A percentile compares a stretch with the other conserved stretches of the same genome.
Evolutionary conservation across 2,113 vertebrate species (phyloP).

Genomic region (Fregetta grallaria): DNA sequence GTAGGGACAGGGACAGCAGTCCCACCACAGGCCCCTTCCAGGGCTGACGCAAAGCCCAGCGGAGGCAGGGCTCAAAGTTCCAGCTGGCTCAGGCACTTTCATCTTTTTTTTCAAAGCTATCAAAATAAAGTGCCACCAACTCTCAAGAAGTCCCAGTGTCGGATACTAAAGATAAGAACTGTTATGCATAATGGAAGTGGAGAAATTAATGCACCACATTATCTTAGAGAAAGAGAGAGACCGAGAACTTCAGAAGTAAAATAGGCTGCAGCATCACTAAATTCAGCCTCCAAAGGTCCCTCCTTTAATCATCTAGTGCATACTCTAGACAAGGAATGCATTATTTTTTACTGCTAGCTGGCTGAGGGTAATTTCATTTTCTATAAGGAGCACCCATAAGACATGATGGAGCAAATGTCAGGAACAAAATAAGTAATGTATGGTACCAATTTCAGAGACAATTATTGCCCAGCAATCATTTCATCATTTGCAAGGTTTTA

Average conservation of each 20-base stretch:
- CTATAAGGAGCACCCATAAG: neutral
- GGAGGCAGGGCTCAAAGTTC: neutral
- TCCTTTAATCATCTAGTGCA: neutral
- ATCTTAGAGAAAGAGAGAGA: neutral
- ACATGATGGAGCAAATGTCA: neutral
- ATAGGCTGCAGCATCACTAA: neutral
- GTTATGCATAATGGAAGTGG: neutral
- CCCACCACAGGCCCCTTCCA: neutral
- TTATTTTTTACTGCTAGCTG: neutral
- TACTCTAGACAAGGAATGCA: neutral
- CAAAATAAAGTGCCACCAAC: neutral
- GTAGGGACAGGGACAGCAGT: neutral
- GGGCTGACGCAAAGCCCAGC: neutral
- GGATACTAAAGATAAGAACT: neutral
- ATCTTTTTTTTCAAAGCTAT: neutral
- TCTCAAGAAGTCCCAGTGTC: neutral
- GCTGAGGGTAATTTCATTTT: neutral
- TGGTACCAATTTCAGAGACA: neutral
- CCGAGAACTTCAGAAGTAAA: neutral
- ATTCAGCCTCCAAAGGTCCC: neutral
- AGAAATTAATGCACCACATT: neutral
- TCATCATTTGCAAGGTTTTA: neutral
- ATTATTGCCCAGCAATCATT: slow-evolving; percentile 5
- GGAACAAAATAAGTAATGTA: neutral
- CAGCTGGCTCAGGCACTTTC: neutral